Evolutionary conservation across 2,888 invertebrate species (phyloP).

Genomic region (Heliconius sara): DNA sequence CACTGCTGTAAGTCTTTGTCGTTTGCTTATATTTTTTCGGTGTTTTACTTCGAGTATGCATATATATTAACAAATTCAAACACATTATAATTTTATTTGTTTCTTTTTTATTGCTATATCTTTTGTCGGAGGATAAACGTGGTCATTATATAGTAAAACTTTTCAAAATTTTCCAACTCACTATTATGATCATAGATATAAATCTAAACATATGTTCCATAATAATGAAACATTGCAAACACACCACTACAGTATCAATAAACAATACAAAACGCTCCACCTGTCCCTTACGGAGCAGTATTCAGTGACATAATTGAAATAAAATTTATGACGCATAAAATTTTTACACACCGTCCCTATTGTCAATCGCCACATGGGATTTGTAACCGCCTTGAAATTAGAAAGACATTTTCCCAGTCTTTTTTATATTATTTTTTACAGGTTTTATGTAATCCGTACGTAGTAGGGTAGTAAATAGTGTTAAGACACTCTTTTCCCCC

Average conservation of each 20-base stretch:
- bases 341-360: background rate
- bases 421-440: background rate
- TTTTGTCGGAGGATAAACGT: too few relatives aligned
- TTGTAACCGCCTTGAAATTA: background rate
- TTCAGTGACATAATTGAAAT: conserved; percentile 11
- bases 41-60: conserved; percentile 10
- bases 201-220: background rate
- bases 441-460: background rate
- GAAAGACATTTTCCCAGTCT: background rate
- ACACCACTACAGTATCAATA: background rate
- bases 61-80: background rate
- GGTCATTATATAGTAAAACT: too few relatives aligned
- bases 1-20: conserved; percentile 37
- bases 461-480: background rate
- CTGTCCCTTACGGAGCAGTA: background rate
- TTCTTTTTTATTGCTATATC: too few relatives aligned
- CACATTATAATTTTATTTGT: too few relatives aligned
- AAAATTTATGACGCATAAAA: conserved; percentile 17
- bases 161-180: too few relatives aligned
- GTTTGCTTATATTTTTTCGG: conserved; percentile 29
- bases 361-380: conserved; percentile 4
- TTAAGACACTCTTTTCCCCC: background rate
- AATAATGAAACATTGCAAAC: background rate
- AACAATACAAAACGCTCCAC: background rate
- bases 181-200: background rate